Percentiles rank a stretch among this genome's conserved stretches.
Conservation (phyloP, 2,113 vertebrate genomes). For the Pavo muticus region DNA sequence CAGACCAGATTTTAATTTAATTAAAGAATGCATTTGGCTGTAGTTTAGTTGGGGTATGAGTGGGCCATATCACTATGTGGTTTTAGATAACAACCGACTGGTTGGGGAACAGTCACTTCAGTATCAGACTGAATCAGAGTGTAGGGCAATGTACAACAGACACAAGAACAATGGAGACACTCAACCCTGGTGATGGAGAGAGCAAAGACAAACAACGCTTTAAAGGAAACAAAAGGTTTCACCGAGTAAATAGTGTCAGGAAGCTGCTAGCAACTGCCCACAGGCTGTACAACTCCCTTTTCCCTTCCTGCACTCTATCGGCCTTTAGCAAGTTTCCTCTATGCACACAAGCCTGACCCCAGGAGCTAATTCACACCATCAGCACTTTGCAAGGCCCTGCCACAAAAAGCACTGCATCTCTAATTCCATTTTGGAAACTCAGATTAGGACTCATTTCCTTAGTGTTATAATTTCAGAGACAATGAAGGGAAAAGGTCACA, state of each 20-base stretch:
- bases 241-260: constrained; percentile 36
- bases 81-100: not conserved
- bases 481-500: not conserved
- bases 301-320: constrained; percentile 62
- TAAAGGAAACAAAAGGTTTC: constrained; percentile 31
- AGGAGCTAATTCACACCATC: constrained; percentile 17
- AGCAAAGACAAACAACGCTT: not conserved
- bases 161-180: not conserved
- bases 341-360: not conserved
- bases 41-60: not conserved
- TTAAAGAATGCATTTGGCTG: not conserved
- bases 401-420: constrained; percentile 26
- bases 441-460: not conserved
- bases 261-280: constrained; percentile 27
- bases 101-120: not conserved
- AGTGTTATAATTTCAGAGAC: not conserved
- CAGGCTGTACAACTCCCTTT: not conserved
- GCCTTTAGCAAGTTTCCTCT: constrained; percentile 59
- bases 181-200: not conserved
- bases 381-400: not conserved
- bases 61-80: accelerated
- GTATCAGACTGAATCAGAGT: not conserved
- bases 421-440: constrained; percentile 20
- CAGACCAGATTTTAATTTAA: not conserved
- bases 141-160: not conserved